These are phyloP conservation scores for Ecdyonurus torrentis DNA, from an alignment of 2,888 invertebrate genomes.

Conservation along the genomic window DNA sequence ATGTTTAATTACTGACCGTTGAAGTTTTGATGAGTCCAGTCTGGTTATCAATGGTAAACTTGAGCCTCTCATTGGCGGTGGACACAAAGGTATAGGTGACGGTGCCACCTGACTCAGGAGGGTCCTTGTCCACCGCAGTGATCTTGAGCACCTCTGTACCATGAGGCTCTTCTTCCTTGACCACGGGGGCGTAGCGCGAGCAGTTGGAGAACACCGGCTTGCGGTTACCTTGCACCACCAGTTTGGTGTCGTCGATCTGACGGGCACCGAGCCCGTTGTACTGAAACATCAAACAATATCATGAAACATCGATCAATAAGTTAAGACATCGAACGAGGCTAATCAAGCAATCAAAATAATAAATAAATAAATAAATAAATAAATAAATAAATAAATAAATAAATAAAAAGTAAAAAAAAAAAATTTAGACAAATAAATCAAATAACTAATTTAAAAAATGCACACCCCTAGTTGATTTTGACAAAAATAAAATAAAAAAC, in stretches of 20 bases:
- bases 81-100: slow-evolving; percentile 71
- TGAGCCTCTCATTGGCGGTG: slow-evolving; percentile 50
- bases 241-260: slow-evolving; percentile 7
- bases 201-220: slow-evolving; percentile 81
- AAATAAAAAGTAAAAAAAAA: too few relatives aligned
- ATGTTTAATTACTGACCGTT: slow-evolving; percentile 40
- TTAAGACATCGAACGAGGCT: too few relatives aligned
- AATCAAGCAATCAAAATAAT: too few relatives aligned
- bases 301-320: too few relatives aligned
- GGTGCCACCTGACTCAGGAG: slow-evolving; percentile 52
- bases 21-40: slow-evolving; percentile 64
- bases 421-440: too few relatives aligned
- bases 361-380: too few relatives aligned
- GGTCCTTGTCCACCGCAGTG: slow-evolving; percentile 53
- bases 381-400: too few relatives aligned
- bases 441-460: too few relatives aligned
- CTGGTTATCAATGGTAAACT: slow-evolving; percentile 60
- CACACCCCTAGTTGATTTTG: too few relatives aligned
- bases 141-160: slow-evolving; percentile 60
- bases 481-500: too few relatives aligned
- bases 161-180: slow-evolving; percentile 58
- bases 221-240: slow-evolving; percentile 43
- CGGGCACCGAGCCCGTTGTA: background rate
- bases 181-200: slow-evolving; percentile 58
- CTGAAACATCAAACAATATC: background rate